Evolutionary conservation across 2,888 invertebrate genomes (phyloP).

Genomic region (Fragum sueziense): DNA sequence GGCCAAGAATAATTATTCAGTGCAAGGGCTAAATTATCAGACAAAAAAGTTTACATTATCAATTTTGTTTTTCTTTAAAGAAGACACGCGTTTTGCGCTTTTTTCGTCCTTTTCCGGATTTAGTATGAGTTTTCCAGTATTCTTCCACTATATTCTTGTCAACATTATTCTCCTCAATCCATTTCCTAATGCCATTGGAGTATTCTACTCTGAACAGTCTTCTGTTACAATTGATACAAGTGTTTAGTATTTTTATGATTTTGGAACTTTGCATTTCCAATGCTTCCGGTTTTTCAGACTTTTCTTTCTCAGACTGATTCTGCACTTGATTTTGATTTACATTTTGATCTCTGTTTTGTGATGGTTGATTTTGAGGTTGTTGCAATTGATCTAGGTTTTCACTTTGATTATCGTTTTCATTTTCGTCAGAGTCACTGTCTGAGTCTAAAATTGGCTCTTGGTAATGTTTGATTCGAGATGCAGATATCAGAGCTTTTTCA

Average conservation of each 20-base stretch:
- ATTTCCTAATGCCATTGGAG: neutral
- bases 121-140: conserved; percentile 19
- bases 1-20: neutral
- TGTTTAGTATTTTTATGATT: neutral
- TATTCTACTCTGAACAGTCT: neutral
- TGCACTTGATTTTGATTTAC: neutral
- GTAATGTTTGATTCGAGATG: conserved; percentile 40
- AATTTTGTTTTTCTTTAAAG: neutral
- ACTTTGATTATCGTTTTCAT: neutral
- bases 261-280: neutral
- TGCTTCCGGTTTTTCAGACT: neutral
- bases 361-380: neutral
- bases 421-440: neutral
- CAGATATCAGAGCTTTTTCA: conserved; percentile 16
- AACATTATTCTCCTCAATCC: neutral
- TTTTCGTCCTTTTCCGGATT: conserved; percentile 11
- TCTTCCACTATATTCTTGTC: neutral
- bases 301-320: no score
- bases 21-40: neutral
- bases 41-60: no score
- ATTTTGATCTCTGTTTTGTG: no score
- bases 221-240: neutral
- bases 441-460: conserved; percentile 18
- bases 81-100: neutral
- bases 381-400: no score